These are phyloP conservation scores for Odontocerum albicorne DNA, from an alignment of 2,888 invertebrate genomes.

Conservation along the genomic window DNA sequence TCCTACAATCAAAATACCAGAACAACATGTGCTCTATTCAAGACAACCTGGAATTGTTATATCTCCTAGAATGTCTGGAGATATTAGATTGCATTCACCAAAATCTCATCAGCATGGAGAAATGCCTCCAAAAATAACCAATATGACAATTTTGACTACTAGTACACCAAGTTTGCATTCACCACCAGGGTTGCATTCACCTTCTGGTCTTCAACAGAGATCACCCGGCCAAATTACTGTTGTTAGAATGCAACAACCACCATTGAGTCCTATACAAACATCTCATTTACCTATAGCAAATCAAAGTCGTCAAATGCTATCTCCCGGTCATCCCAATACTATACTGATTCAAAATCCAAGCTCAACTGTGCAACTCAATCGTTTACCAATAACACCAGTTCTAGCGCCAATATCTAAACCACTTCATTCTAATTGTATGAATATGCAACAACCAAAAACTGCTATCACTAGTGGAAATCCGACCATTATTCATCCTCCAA, in stretches of 20 bases:
- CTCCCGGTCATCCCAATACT: constrained; percentile 52
- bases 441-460: constrained; percentile 47
- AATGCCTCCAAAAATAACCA: constrained; percentile 48
- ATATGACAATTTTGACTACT: constrained; percentile 50
- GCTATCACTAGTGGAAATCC: constrained; percentile 41
- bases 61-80: constrained; percentile 50
- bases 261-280: constrained; percentile 51
- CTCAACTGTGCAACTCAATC: constrained; percentile 53
- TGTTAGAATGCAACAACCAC: constrained; percentile 56
- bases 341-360: constrained; percentile 55
- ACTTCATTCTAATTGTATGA: constrained; percentile 52
- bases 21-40: constrained; percentile 54
- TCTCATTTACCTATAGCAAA: constrained; percentile 49
- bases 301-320: constrained; percentile 46
- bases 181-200: constrained; percentile 47
- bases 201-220: constrained; percentile 49
- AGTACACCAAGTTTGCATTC: constrained; percentile 47
- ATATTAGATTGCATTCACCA: constrained; percentile 51
- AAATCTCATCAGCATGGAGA: constrained; percentile 49
- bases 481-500: constrained; percentile 47
- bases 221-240: constrained; percentile 56
- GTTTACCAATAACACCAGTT: constrained; percentile 61
- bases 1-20: constrained; percentile 67
- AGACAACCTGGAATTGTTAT: constrained; percentile 53
- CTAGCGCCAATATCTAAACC: constrained; percentile 61